phyloP scores from a whole-genome alignment of 2,797 vertebrate genomes.

The Geotrypetes seraphini region DNA sequence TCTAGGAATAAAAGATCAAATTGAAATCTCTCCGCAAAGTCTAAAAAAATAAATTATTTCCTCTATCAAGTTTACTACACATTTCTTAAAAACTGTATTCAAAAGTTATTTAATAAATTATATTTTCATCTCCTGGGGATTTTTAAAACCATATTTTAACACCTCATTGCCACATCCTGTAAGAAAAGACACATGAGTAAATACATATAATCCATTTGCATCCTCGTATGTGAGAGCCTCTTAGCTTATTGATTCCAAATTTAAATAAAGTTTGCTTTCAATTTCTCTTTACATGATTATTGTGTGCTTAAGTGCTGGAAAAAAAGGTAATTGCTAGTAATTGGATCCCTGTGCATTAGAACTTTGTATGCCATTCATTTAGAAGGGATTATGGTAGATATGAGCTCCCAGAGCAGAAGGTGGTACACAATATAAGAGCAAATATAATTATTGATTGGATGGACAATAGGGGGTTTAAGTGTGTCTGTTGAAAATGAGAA shows the following conservation, averaged over 20 bases:
- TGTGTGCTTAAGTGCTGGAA: slow-evolving; percentile 51
- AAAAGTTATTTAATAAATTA: slow-evolving; percentile 21
- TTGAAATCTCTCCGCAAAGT: too few relatives aligned
- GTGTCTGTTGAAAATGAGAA: slow-evolving; percentile 58
- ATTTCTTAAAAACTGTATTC: too few relatives aligned
- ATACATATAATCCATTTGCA: slow-evolving; percentile 31
- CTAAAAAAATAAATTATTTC: too few relatives aligned
- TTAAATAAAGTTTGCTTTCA: slow-evolving; percentile 7
- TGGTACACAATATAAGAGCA: slow-evolving; percentile 57
- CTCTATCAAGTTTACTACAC: too few relatives aligned
- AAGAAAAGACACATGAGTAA: slow-evolving; percentile 25
- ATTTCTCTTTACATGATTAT: slow-evolving; percentile 23
- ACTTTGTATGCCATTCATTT: slow-evolving; percentile 49
- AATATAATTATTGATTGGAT: slow-evolving; percentile 67
- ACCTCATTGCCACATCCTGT: slow-evolving; percentile 19
- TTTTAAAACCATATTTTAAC: slow-evolving; percentile 16
- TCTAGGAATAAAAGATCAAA: too few relatives aligned
- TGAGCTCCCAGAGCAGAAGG: slow-evolving; percentile 61
- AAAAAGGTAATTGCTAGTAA: slow-evolving; percentile 52
- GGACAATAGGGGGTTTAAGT: slow-evolving; percentile 71
- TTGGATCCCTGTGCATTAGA: slow-evolving; percentile 50
- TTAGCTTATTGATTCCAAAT: slow-evolving; percentile 22
- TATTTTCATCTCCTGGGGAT: neutral
- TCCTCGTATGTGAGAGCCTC: slow-evolving; percentile 7
- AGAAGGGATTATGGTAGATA: slow-evolving; percentile 58